Conservation (phyloP, 2,797 vertebrate genomes). For the Crax fasciolata region DNA sequence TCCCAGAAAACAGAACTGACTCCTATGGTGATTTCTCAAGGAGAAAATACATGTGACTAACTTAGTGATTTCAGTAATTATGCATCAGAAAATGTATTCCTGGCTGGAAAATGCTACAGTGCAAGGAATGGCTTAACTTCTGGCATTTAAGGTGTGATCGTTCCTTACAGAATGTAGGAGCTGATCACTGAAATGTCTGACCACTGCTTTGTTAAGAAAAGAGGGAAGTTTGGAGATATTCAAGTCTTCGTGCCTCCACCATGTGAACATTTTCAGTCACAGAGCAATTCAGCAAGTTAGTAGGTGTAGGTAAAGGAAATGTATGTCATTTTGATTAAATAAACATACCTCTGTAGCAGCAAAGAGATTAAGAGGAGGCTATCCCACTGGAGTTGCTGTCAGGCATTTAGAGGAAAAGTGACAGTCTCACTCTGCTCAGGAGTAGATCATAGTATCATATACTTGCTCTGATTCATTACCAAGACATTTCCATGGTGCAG, state of each 20-base stretch:
- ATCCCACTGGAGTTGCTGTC: neutral
- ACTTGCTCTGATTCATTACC: neutral
- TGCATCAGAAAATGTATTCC: neutral
- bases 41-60: neutral
- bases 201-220: neutral
- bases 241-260: neutral
- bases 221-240: neutral
- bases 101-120: neutral
- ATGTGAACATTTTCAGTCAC: neutral
- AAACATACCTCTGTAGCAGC: neutral
- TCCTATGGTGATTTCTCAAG: neutral
- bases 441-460: neutral
- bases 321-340: neutral
- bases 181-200: neutral
- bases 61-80: neutral
- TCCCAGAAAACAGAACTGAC: neutral
- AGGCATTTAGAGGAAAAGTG: neutral
- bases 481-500: neutral
- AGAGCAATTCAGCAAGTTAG: neutral
- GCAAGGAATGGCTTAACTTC: neutral
- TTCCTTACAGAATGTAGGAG: neutral
- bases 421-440: neutral
- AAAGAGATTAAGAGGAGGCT: neutral
- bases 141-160: neutral
- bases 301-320: neutral